Conservation (phyloP, 2,113 vertebrate genomes). For the Podilymbus podiceps region DNA sequence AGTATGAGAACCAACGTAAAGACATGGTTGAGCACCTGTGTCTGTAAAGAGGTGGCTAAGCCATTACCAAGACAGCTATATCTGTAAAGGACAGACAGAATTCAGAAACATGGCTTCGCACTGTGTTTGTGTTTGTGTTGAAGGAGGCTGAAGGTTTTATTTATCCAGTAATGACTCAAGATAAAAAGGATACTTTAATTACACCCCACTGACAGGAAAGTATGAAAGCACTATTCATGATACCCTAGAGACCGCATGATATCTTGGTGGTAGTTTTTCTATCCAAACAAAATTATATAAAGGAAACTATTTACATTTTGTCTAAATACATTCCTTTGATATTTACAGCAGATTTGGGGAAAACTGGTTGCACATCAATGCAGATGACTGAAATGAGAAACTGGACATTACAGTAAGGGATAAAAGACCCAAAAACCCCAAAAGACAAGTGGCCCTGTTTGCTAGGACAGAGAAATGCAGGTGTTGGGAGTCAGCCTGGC, state of each 20-base stretch:
- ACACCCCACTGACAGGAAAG: not conserved
- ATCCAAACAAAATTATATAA: not conserved
- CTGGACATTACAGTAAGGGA: not conserved
- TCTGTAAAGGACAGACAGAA: not conserved
- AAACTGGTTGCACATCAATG: not conserved
- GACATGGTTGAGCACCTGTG: not conserved
- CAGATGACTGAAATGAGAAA: not conserved
- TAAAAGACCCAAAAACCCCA: not conserved
- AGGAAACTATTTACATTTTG: not conserved
- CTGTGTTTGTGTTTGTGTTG: not conserved
- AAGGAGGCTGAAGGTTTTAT: not conserved
- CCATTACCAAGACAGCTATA: not conserved
- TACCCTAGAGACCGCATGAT: not conserved
- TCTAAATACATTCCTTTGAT: not conserved
- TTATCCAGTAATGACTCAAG: not conserved
- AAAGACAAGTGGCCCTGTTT: not conserved
- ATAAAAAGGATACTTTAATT: constrained; percentile 6
- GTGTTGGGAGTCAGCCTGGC: not conserved
- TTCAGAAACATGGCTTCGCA: not conserved
- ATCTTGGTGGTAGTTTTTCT: not conserved
- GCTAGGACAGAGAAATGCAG: not conserved
- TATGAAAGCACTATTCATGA: constrained; percentile 11
- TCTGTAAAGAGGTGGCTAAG: not conserved
- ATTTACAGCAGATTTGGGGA: not conserved
- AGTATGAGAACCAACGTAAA: not conserved